Conservation (phyloP, 2,113 vertebrate genomes). For the Mohoua ochrocephala region DNA sequence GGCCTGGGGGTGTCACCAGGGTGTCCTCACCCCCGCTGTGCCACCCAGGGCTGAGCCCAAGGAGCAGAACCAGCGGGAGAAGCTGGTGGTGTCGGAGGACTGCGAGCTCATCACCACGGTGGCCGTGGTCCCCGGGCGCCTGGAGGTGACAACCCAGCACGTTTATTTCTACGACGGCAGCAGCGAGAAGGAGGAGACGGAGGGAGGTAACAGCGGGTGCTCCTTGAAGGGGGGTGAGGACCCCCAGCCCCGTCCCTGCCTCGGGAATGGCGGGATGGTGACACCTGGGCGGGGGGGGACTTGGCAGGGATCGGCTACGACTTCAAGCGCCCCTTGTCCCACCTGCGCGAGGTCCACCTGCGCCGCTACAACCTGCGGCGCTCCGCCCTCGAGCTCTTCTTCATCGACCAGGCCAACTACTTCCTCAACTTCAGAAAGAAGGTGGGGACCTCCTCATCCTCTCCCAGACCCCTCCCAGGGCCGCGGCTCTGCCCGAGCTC, state of each 20-base stretch:
- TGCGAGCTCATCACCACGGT: slow-evolving; percentile 95
- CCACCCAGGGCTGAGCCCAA: slow-evolving; percentile 77
- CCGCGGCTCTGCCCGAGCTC: accelerated
- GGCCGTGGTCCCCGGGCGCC: slow-evolving; percentile 83
- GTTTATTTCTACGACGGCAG: slow-evolving; percentile 93
- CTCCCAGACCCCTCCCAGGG: accelerated
- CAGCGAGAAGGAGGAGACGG: slow-evolving; percentile 90
- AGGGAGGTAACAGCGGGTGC: slow-evolving; percentile 74
- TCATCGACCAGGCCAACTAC: slow-evolving; percentile 95
- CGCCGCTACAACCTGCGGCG: slow-evolving; percentile 95
- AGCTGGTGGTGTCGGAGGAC: slow-evolving; percentile 91
- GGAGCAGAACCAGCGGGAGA: slow-evolving; percentile 89
- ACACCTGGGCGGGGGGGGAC: too few species aligned
- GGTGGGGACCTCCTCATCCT: slow-evolving; percentile 29
- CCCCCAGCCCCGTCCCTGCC: not conserved
- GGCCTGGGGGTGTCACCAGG: accelerated
- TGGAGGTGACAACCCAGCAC: slow-evolving; percentile 94
- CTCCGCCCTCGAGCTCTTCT: slow-evolving; percentile 94
- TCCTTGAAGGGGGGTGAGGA: not conserved
- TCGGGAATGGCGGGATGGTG: accelerated
- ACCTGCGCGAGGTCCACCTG: slow-evolving; percentile 92
- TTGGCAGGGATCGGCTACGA: slow-evolving; percentile 89
- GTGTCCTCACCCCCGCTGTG: not conserved
- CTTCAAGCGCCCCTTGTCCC: slow-evolving; percentile 89
- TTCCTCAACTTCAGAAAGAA: slow-evolving; percentile 96